phyloP scores from a whole-genome alignment of 2,113 vertebrate species.

The Pholis gunnellus region DNA sequence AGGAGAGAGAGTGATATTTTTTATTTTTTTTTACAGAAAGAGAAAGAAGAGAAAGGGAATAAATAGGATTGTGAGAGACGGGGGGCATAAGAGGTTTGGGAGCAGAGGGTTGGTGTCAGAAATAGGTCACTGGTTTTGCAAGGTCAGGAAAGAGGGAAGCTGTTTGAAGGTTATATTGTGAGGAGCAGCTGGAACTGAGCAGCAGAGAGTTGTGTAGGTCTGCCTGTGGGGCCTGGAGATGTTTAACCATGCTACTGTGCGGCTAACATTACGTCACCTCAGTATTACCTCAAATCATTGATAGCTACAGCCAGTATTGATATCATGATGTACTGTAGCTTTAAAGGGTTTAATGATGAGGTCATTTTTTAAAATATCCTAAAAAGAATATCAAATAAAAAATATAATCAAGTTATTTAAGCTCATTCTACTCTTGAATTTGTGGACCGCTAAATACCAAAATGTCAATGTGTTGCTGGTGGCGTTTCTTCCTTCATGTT shows the following conservation, averaged over 20 bases:
- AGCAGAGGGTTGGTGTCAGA: conserved; percentile 62
- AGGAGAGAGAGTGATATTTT: conserved; percentile 67
- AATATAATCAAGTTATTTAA: conserved; percentile 18
- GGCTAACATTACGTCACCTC: background rate
- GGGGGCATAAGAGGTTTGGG: conserved; percentile 56
- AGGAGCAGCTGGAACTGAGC: conserved; percentile 33
- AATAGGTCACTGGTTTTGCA: conserved; percentile 73
- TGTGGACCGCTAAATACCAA: background rate
- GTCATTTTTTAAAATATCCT: background rate
- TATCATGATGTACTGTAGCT: background rate
- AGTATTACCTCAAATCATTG: background rate
- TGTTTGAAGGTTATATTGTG: conserved; percentile 51
- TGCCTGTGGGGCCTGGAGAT: conserved; percentile 15
- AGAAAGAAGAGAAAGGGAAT: conserved; percentile 77
- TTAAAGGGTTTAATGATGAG: background rate
- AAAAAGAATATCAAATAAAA: background rate
- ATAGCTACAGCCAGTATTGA: background rate
- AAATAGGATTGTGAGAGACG: conserved; percentile 81
- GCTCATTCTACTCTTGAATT: conserved; percentile 12
- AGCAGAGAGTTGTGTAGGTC: conserved; percentile 14
- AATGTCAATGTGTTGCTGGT: conserved; percentile 15
- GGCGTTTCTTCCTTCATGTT: conserved; percentile 27
- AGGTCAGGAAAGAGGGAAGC: conserved; percentile 59
- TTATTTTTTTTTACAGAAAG: conserved; percentile 71
- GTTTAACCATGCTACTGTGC: conserved; percentile 24